Evolutionary conservation across 1,140 invertebrate species (phyloP), one percentile per base, ranked within the genome.

Genomic region (Tribolium madens): DNA sequence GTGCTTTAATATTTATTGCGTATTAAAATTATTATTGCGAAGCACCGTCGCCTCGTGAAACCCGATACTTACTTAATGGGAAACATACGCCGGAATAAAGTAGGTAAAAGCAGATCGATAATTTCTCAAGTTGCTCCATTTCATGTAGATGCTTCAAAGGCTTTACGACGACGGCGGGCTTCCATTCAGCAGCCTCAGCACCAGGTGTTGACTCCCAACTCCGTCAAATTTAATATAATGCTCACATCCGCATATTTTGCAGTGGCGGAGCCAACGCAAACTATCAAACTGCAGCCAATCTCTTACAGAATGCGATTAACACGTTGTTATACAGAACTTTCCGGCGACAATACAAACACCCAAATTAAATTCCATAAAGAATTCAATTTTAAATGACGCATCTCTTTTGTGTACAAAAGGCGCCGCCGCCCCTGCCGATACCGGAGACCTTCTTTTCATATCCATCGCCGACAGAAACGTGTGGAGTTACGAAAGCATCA

Each of bases 41-140:
- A 64, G 57, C 31, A 33, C 57, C 26, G 57, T 64, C 57, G 57
- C 36, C 46, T 26, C 68, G 47, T 12, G 68, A 71, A 71, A 71
- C 47, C 46, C 68, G 47, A 71, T 71, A 71, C 68, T 71, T 71
- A 71, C 47, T 71, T 48, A 71, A 71, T 71, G 47, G 68, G 36
- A 21, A 71, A 71, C 47, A 71, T 71, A 71, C 47, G 68, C 36
- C 47, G 13, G 47, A 71, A 71, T 71, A 71, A 71, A 71, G 68
- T 71, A 50, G 47, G 68, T 71, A 47, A 48, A 71, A 71, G 68
- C 42, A 2, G 33, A 73, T 73, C 71, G 48, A 73, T 73, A 73
- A 73, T 53, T 73, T 73, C 71, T 73, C 48, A 53, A 36, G 48
- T 73, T 73, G 71, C 71, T n/a, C n/a, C 50, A 71, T 71, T 72